Evolutionary conservation across 2,113 vertebrate genomes (phyloP).

Genomic region (Engystomops pustulosus): DNA sequence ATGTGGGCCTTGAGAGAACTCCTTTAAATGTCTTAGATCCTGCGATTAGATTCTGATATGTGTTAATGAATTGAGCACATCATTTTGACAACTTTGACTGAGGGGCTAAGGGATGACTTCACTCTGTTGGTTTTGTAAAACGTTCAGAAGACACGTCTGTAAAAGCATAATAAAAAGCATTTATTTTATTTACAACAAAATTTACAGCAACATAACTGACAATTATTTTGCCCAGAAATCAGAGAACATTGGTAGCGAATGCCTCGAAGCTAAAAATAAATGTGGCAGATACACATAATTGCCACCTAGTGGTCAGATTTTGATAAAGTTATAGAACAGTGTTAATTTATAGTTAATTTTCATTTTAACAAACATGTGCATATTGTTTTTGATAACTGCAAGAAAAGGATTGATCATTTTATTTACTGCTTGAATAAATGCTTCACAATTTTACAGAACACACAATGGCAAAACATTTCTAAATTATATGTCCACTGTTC

Average conservation of each 20-base stretch:
- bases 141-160: neutral
- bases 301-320: constrained; percentile 5
- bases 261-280: neutral
- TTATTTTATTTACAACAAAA: constrained; percentile 22
- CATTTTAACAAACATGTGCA: neutral
- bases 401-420: neutral
- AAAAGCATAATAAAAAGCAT: constrained; percentile 21
- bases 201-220: neutral
- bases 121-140: neutral
- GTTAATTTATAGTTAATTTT: neutral
- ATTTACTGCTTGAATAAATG: neutral
- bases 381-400: neutral
- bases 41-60: too few relatives aligned
- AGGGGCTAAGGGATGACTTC: too few relatives aligned
- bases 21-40: too few relatives aligned
- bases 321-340: neutral
- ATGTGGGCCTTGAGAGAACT: too few relatives aligned
- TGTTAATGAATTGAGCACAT: too few relatives aligned
- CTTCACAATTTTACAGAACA: neutral
- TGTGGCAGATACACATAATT: neutral
- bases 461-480: neutral
- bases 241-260: constrained; percentile 8
- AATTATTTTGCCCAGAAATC: neutral
- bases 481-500: neutral
- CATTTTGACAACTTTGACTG: too few relatives aligned